Evolutionary conservation across 2,797 vertebrate genomes (phyloP).

Genomic region (Coilia nasus): DNA sequence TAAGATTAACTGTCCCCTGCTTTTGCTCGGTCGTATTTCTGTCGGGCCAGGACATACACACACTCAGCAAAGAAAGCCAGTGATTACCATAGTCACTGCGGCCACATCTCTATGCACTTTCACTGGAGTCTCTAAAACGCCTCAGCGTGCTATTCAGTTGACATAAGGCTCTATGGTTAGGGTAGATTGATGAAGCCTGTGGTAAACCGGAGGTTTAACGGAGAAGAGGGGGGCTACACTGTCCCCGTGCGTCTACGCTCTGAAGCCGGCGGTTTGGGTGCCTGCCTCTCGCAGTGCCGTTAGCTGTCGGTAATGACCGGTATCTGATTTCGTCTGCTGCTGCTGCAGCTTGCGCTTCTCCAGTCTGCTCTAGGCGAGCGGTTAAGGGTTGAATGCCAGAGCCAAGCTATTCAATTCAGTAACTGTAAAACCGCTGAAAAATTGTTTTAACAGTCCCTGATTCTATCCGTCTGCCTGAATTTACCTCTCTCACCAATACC

Average conservation of each 20-base stretch:
- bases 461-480: not conserved
- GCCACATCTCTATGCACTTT: not conserved
- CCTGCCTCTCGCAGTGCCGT: constrained; percentile 72
- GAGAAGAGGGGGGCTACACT: constrained; percentile 36
- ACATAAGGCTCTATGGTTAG: constrained; percentile 26
- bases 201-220: constrained; percentile 52
- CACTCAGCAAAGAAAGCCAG: not conserved
- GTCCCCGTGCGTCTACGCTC: constrained; percentile 38
- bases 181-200: constrained; percentile 57
- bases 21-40: not conserved
- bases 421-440: too few relatives aligned
- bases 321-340: constrained; percentile 68
- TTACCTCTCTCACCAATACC: not conserved
- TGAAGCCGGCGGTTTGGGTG: constrained; percentile 74
- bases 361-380: not conserved
- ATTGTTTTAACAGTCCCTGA: too few relatives aligned
- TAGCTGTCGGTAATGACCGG: constrained; percentile 67
- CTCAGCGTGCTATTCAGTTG: constrained; percentile 9
- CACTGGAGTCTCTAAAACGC: not conserved
- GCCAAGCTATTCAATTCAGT: not conserved
- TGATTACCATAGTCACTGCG: not conserved
- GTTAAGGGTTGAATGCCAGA: not conserved
- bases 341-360: not conserved
- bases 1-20: not conserved
- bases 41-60: not conserved